Evolutionary conservation across 2,113 vertebrate species (phyloP).

Genomic region (Sclerurus mexicanus): DNA sequence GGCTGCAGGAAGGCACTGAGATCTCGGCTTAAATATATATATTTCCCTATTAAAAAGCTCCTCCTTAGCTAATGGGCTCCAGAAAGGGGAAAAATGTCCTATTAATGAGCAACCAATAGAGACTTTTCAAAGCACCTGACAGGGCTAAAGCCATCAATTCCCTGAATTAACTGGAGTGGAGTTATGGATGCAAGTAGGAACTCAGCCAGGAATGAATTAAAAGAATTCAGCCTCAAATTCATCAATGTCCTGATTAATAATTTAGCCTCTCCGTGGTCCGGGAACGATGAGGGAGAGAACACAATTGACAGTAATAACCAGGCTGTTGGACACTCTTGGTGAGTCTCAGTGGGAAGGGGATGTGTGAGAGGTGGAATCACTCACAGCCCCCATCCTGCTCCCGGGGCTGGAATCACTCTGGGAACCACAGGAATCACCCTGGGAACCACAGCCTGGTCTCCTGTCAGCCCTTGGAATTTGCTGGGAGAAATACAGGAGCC

Average conservation of each 20-base stretch:
- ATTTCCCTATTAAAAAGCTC: neutral
- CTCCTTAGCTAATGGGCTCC: neutral
- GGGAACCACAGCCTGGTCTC: neutral
- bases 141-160: slow-evolving; percentile 34
- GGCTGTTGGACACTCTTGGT: neutral
- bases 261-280: neutral
- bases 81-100: slow-evolving; percentile 23
- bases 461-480: neutral
- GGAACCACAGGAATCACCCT: neutral
- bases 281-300: slow-evolving; percentile 11
- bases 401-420: rapidly evolving
- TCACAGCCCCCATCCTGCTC: rapidly evolving
- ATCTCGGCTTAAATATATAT: neutral
- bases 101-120: slow-evolving; percentile 39
- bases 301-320: neutral
- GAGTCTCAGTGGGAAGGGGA: neutral
- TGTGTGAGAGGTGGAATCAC: neutral
- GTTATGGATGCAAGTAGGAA: neutral
- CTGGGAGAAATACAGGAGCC: neutral
- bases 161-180: slow-evolving; percentile 28
- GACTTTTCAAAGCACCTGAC: slow-evolving; percentile 39
- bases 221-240: slow-evolving; percentile 46
- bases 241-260: slow-evolving; percentile 46
- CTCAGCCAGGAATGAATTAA: slow-evolving; percentile 44
- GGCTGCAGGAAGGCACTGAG: neutral